These are phyloP conservation scores for Lordiphosa clarofinis DNA, from an alignment of 1,140 invertebrate genomes.

Conservation along the genomic window DNA sequence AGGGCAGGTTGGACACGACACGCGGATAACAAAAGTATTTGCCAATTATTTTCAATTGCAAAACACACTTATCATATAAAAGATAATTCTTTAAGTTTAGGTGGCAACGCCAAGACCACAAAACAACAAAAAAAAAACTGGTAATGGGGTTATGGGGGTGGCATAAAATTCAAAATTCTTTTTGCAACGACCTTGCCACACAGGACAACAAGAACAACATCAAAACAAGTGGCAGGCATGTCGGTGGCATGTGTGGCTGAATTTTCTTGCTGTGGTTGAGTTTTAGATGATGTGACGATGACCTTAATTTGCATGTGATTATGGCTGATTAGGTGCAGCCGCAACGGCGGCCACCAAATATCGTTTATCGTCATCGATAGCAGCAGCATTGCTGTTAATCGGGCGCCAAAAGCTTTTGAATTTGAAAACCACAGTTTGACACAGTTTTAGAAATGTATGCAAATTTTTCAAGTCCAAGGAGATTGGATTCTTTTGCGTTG, in stretches of 20 bases:
- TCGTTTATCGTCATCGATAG: slow-evolving; percentile 20
- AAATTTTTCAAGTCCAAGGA: slow-evolving; percentile 2
- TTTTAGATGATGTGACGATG: slow-evolving; percentile 17
- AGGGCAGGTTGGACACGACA: slow-evolving; percentile 1
- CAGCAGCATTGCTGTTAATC: slow-evolving; percentile 17
- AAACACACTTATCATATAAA: slow-evolving; percentile 3
- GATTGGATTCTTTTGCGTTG: not conserved
- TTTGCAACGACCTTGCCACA: not conserved
- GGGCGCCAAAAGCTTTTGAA: slow-evolving; percentile 16
- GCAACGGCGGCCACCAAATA: slow-evolving; percentile 22
- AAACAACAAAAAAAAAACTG: slow-evolving; percentile 1
- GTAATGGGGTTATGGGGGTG: slow-evolving; percentile 3
- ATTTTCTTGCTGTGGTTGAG: slow-evolving; percentile 14
- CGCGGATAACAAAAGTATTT: slow-evolving; percentile 7
- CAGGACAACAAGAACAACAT: not conserved
- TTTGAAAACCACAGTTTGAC: too few relatives aligned
- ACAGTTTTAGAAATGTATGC: slow-evolving; percentile 2
- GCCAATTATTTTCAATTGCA: slow-evolving; percentile 14
- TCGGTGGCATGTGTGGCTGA: not conserved
- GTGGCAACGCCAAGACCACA: slow-evolving; percentile 3
- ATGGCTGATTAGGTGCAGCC: slow-evolving; percentile 28
- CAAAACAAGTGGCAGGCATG: slow-evolving; percentile 3
- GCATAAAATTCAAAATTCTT: not conserved
- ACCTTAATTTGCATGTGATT: slow-evolving; percentile 48
- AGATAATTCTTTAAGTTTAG: slow-evolving; percentile 4